phyloP scores from a whole-genome alignment of 2,113 vertebrate genomes.

The Lophochroa leadbeateri region DNA sequence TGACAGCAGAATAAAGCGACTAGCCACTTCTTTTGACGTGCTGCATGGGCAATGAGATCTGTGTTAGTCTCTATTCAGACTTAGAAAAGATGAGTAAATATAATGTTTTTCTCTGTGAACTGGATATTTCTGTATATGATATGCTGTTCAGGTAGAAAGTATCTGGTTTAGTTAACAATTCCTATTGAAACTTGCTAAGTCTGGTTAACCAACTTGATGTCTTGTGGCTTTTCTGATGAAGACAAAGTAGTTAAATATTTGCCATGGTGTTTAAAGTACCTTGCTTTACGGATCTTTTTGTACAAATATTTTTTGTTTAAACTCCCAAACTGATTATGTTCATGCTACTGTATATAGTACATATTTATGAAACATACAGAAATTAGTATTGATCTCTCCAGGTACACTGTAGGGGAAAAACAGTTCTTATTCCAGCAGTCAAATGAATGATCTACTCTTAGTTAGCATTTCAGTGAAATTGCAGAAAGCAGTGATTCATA shows the following conservation, averaged over 20 bases:
- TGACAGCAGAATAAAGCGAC: constrained; percentile 24
- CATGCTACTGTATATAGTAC: background rate
- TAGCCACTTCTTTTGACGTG: background rate
- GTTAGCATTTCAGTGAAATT: constrained; percentile 15
- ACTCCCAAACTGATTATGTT: constrained; percentile 10
- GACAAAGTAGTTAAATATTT: background rate
- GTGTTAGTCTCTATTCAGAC: background rate
- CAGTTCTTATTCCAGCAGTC: constrained; percentile 22
- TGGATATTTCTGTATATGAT: background rate
- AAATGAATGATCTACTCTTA: constrained; percentile 20
- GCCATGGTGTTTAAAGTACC: background rate
- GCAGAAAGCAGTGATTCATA: background rate
- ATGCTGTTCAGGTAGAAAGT: background rate
- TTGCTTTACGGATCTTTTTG: background rate
- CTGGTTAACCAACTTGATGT: background rate
- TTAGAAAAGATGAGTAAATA: background rate
- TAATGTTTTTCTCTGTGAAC: background rate
- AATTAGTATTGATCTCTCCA: background rate
- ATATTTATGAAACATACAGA: constrained; percentile 56
- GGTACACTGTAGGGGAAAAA: background rate
- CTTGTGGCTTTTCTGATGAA: background rate
- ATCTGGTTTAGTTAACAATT: background rate
- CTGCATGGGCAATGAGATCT: background rate
- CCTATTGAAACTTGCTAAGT: background rate
- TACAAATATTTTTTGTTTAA: background rate